Conservation (phyloP, 2,113 vertebrate species). For the Cyprinus carpio region DNA sequence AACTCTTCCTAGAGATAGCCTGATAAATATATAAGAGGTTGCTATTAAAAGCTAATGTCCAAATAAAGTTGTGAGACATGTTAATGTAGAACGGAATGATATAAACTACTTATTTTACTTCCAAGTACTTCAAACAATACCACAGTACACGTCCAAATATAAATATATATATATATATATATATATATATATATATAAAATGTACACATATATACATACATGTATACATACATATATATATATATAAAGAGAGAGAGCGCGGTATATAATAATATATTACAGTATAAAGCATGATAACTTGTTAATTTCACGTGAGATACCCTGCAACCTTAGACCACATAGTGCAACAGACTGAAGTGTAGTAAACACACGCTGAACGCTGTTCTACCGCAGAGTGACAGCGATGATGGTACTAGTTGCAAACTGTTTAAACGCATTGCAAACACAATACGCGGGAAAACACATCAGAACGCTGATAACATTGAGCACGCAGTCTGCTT, state of each 20-base stretch:
- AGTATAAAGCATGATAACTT: not conserved
- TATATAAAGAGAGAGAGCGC: not conserved
- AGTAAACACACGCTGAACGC: not conserved
- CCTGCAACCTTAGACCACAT: slow-evolving; percentile 4
- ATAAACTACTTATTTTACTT: not conserved
- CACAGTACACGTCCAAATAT: not conserved
- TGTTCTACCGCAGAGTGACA: not conserved
- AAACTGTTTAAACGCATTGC: not conserved
- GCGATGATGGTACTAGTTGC: not conserved
- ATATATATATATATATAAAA: too few relatives aligned
- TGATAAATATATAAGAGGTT: not conserved
- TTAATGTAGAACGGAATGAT: not conserved
- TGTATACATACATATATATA: too few relatives aligned
- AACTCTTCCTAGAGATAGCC: too few relatives aligned
- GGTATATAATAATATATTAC: not conserved
- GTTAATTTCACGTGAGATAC: not conserved
- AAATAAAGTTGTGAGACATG: not conserved
- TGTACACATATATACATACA: too few relatives aligned
- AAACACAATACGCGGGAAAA: not conserved
- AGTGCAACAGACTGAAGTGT: not conserved
- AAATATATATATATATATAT: too few relatives aligned
- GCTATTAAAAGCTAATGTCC: not conserved
- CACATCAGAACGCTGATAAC: not conserved
- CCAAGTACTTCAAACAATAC: not conserved
- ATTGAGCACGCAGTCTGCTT: not conserved